Evolutionary conservation across 2,797 vertebrate genomes (phyloP), one percentile per base, ranked within the genome.

Genomic region (Delichon dasypus): DNA sequence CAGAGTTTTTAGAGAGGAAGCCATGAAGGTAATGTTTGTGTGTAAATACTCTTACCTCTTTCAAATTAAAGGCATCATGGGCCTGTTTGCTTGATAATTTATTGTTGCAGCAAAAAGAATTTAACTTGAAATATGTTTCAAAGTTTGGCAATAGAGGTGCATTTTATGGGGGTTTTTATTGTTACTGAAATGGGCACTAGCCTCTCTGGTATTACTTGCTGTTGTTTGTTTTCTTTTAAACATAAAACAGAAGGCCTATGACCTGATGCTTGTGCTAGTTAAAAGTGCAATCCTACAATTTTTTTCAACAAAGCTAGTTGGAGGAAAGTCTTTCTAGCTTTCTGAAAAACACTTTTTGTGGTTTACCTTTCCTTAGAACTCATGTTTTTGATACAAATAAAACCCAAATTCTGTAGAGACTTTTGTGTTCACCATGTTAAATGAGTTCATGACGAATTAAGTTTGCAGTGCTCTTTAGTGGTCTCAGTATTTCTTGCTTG

Each of bases 1-100:
- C 96, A 98, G 97, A 97, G 98, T 97, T 95, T 99, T 99, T 95
- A 98, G 99, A 96, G 98, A 99, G 86, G 98, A 99, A 96, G 99
- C 99, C 5, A 78, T 99, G 58, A 98, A 98, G 99, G 99, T 99
- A 98, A 97, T 88, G 8, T 61, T 68, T 4, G 21, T 66, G 34
- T 40, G 32, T 88, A 72, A 85, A 88, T 91, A 61, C 36, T 83
- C 53, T 65, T 11, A 18, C 51, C 10, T 65, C 19, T 88, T 57
- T 76, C 51, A 51, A 21, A 75, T 80, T 54, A 45, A 68, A 76
- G 32, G 20, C 29, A 18, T 9, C 6, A 68, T 62, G 29, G 34
- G 9, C 27, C 34, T 75, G 2, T 81, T 62, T 72, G 5, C 36
- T 74, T 67, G n/a, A 18, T 60, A 16, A 34, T 67, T 22, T 66